These are phyloP conservation scores for Argynnis bischoffii DNA, from an alignment of 2,888 invertebrate species.

Conservation along the genomic window DNA sequence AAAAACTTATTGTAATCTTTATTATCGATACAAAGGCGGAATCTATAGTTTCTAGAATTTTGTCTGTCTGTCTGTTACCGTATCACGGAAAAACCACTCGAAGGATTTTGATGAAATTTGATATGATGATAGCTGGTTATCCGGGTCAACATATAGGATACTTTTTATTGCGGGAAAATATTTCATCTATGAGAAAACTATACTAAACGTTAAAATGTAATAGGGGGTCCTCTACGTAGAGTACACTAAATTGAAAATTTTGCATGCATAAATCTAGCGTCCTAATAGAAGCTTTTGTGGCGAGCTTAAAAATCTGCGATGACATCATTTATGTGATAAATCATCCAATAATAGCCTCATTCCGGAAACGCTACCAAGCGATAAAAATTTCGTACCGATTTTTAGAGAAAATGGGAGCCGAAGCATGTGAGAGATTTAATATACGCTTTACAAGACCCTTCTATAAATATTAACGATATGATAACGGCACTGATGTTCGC, in stretches of 20 bases:
- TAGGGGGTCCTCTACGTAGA: not conserved
- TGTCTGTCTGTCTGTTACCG: no score
- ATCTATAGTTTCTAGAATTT: no score
- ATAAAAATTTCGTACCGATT: conserved; percentile 29
- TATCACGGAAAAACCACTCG: no score
- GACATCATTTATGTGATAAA: conserved; percentile 30
- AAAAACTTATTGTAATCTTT: no score
- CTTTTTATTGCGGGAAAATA: no score
- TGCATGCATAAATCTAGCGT: not conserved
- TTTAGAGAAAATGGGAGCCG: conserved; percentile 30
- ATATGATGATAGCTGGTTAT: no score
- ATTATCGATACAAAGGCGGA: no score
- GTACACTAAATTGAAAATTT: not conserved
- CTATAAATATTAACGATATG: conserved; percentile 50
- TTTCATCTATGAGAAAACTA: no score
- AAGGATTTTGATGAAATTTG: no score
- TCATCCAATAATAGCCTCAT: conserved; percentile 35
- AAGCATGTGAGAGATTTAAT: conserved; percentile 41
- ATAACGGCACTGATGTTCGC: conserved; percentile 43
- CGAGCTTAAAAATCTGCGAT: conserved; percentile 13
- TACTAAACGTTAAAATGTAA: no score
- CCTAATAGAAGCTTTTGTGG: not conserved
- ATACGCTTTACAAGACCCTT: conserved; percentile 37
- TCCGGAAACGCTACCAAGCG: conserved; percentile 24
- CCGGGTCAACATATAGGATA: no score